Percentiles rank a stretch among this genome's conserved stretches.
These are phyloP conservation scores for Drosophila orena DNA, from an alignment of 1,140 invertebrate genomes.

Conservation along the genomic window DNA sequence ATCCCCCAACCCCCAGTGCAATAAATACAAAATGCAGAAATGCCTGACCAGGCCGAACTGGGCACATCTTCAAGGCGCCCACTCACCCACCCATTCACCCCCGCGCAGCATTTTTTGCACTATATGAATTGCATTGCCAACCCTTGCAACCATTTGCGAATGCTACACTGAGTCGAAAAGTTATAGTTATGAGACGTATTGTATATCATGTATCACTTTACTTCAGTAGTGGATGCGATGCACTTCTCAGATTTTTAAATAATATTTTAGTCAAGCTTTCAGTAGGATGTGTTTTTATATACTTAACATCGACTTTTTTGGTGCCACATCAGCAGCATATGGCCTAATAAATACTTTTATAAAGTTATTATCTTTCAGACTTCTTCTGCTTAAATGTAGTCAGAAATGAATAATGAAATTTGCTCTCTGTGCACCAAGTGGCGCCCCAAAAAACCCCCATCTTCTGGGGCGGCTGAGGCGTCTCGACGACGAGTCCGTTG, in stretches of 20 bases:
- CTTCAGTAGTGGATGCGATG: too few relatives aligned
- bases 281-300: too few relatives aligned
- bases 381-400: too few relatives aligned
- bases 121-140: conserved; percentile 47
- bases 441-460: not conserved
- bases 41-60: conserved; percentile 17
- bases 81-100: conserved; percentile 15
- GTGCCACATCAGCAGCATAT: too few relatives aligned
- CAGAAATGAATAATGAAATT: not conserved
- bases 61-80: conserved; percentile 72
- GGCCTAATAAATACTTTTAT: too few relatives aligned
- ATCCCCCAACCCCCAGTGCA: conserved; percentile 49
- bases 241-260: too few relatives aligned
- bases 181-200: too few relatives aligned
- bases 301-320: too few relatives aligned
- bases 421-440: conserved; percentile 9
- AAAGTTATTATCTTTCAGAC: too few relatives aligned
- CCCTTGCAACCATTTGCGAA: conserved; percentile 5
- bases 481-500: conserved; percentile 74
- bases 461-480: conserved; percentile 57
- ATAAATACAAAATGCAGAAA: conserved; percentile 82
- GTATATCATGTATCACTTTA: too few relatives aligned
- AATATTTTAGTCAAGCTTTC: too few relatives aligned
- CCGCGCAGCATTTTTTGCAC: conserved; percentile 27
- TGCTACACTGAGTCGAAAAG: not conserved